These are phyloP conservation scores for Phalacrocorax aristotelis DNA, from an alignment of 2,113 vertebrate species.

Conservation along the genomic window DNA sequence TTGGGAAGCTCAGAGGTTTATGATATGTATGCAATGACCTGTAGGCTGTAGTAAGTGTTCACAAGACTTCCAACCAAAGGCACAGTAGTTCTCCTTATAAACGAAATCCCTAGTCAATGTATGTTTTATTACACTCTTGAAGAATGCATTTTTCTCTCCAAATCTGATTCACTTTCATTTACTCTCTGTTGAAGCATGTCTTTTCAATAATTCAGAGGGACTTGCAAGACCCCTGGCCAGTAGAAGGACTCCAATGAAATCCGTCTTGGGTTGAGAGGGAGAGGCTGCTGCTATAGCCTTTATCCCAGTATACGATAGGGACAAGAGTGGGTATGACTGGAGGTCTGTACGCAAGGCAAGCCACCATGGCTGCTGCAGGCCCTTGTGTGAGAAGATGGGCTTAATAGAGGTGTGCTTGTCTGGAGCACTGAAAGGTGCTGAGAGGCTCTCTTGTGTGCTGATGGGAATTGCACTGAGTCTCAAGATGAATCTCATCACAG, in stretches of 20 bases:
- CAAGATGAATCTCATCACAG: not conserved
- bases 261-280: not conserved
- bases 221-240: not conserved
- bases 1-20: not conserved
- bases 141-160: conserved; percentile 40
- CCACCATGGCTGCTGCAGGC: not conserved
- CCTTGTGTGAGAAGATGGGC: not conserved
- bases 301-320: not conserved
- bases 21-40: not conserved
- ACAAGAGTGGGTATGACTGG: not conserved
- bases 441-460: not conserved
- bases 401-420: not conserved
- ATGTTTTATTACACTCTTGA: conserved; percentile 7
- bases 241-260: not conserved
- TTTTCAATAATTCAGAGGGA: conserved; percentile 9
- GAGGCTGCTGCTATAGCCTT: not conserved
- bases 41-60: not conserved
- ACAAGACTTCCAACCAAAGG: not conserved
- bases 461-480: not conserved
- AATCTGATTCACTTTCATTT: conserved; percentile 41
- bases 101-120: not conserved
- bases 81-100: not conserved
- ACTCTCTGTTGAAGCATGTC: conserved; percentile 17
- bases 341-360: rapidly evolving
- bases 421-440: not conserved